Percentiles rank a stretch among this genome's conserved stretches.
Conservation (phyloP, 2,888 invertebrate species). For the Arrhopalites spinosus region DNA sequence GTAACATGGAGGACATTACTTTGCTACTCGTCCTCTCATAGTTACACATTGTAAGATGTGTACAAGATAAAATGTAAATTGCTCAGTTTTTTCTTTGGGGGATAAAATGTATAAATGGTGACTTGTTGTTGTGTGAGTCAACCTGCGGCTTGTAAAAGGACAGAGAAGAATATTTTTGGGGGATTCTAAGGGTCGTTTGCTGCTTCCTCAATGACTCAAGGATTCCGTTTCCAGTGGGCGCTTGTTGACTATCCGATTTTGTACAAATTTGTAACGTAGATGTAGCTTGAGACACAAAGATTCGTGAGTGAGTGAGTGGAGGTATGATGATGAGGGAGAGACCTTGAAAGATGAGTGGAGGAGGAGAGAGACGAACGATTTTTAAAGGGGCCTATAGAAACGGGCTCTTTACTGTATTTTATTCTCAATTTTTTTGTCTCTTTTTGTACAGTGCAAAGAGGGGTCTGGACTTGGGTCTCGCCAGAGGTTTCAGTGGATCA, state of each 20-base stretch:
- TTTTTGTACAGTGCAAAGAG: slow-evolving; percentile 75
- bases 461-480: slow-evolving; percentile 83
- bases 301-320: background rate
- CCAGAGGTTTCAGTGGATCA: slow-evolving; percentile 85
- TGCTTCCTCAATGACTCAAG: background rate
- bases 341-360: background rate
- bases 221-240: background rate
- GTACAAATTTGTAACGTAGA: background rate
- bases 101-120: too few species aligned
- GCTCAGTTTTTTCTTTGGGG: too few species aligned
- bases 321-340: background rate
- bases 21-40: too few species aligned
- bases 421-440: slow-evolving; percentile 49
- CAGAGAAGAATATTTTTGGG: too few species aligned
- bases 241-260: background rate
- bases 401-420: background rate
- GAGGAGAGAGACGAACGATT: background rate
- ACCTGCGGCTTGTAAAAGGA: too few species aligned
- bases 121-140: too few species aligned
- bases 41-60: too few species aligned
- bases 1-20: background rate
- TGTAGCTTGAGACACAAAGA: background rate
- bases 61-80: too few species aligned
- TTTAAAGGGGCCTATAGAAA: background rate
- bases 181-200: too few species aligned